Conservation (phyloP, 2,888 invertebrate species). For the Marasmarcha lunaedactyla region DNA sequence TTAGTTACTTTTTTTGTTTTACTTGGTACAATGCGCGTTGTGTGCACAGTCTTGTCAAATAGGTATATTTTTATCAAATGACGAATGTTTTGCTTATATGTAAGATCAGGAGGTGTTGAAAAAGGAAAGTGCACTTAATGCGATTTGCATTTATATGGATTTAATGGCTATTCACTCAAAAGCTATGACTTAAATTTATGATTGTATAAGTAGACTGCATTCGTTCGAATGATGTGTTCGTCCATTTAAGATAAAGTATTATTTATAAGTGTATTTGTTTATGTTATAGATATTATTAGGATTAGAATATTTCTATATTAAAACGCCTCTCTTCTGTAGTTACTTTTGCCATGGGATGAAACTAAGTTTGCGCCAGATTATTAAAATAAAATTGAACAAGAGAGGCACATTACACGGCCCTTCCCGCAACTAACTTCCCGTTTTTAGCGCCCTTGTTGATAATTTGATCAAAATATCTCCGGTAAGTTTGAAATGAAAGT, state of each 20-base stretch:
- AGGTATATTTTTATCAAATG: background rate
- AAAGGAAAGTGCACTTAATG: constrained; percentile 54
- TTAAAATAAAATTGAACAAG: too few relatives aligned
- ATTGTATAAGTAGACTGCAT: constrained; percentile 62
- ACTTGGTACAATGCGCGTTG: constrained; percentile 27
- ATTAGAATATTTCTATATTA: constrained; percentile 19
- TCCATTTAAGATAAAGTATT: constrained; percentile 59
- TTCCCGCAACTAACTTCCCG: too few relatives aligned
- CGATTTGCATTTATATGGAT: constrained; percentile 35
- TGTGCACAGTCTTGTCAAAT: constrained; percentile 30
- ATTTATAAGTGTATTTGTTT: constrained; percentile 54
- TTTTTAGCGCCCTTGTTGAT: too few relatives aligned
- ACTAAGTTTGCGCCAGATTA: too few relatives aligned
- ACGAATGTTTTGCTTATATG: background rate
- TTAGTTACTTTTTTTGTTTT: constrained; percentile 28
- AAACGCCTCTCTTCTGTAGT: too few relatives aligned
- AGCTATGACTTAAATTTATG: constrained; percentile 53
- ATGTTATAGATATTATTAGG: constrained; percentile 38
- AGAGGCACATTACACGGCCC: too few relatives aligned
- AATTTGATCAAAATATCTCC: too few relatives aligned
- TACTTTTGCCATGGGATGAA: too few relatives aligned
- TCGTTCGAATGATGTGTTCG: constrained; percentile 64
- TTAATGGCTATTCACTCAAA: constrained; percentile 38
- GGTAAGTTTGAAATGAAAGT: too few relatives aligned
- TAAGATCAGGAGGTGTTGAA: constrained; percentile 7